Evolutionary conservation across 2,797 vertebrate species (phyloP).

Genomic region (Apodemus agrarius): DNA sequence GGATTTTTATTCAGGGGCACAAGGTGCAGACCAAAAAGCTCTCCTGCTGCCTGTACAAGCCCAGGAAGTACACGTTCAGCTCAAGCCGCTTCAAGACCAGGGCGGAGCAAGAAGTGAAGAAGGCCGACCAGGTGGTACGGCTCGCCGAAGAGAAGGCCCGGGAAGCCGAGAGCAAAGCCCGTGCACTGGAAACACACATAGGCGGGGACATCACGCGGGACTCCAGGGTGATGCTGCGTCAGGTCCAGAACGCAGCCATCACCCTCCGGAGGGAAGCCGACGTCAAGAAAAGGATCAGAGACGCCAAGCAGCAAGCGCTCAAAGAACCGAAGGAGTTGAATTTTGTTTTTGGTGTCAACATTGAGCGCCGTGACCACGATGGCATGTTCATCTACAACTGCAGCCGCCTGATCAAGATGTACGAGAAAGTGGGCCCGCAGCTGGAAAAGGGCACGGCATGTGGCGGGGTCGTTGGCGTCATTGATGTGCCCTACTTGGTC

Average conservation of each 20-base stretch:
- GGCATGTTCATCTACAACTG: slow-evolving; percentile 99
- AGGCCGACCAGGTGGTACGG: slow-evolving; percentile 95
- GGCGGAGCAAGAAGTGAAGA: slow-evolving; percentile 98
- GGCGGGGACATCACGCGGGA: slow-evolving; percentile 94
- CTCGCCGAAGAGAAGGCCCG: slow-evolving; percentile 97
- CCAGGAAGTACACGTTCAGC: slow-evolving; percentile 98
- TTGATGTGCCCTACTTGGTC: slow-evolving; percentile 98
- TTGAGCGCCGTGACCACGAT: slow-evolving; percentile 94
- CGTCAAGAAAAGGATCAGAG: slow-evolving; percentile 94
- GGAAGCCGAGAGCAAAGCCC: slow-evolving; percentile 96
- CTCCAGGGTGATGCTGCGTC: slow-evolving; percentile 94
- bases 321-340: slow-evolving; percentile 98
- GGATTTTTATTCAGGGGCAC: slow-evolving; percentile 97
- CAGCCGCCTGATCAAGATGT: slow-evolving; percentile 99
- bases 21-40: slow-evolving; percentile 98
- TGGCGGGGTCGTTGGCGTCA: slow-evolving; percentile 97
- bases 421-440: slow-evolving; percentile 99
- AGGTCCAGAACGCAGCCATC: slow-evolving; percentile 94
- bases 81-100: slow-evolving; percentile 98
- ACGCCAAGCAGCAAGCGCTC: slow-evolving; percentile 95
- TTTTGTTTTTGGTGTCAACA: slow-evolving; percentile 98
- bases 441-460: slow-evolving; percentile 98
- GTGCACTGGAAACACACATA: slow-evolving; percentile 92
- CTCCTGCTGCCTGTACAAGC: slow-evolving; percentile 97
- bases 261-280: slow-evolving; percentile 94